Base-by-base conservation (phyloP, 1,140 invertebrate species). In the Akabosia matsudoensis region DNA sequence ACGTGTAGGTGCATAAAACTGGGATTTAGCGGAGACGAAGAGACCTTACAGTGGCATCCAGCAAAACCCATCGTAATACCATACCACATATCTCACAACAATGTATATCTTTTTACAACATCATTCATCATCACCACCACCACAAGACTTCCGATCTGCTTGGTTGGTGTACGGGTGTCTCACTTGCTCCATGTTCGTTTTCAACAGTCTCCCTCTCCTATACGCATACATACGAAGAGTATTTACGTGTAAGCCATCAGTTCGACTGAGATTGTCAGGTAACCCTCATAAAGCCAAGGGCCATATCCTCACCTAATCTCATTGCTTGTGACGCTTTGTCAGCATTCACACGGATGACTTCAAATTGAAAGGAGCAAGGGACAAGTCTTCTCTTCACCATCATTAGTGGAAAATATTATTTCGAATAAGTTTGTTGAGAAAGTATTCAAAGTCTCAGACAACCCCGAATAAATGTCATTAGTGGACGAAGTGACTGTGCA, bases 241-340 rank as follows among this genome's bases (percentile, higher is more conserved):
- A 61, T 22, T 22, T 22, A 61, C 24, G n/a, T 7, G 24, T 24
- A 61, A 13, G 24, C 54, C 13, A 24, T 24, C 54, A 61, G 54
- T 61, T 14, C 24, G 54, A 24, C 24, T 24, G 24, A 16, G 54
- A 10, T 61, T 61, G 24, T 61, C 54, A 61, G 54, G 54, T 14
- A 61, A 24, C 54, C 54, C 54, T 61, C 7, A 13, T n/a, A 61
- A 61, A 61, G 54, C 54, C 54, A 61, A 61, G 54, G 54, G 24
- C 54, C 54, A 61, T 22, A 61, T n/a, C 24, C 13, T 61, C 37
- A 10, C 4, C 24, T 61, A 61, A 61, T 61, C 54, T 61, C 54
- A 61, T 61, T 61, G 54, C 24, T 61, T 7, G 14, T 61, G 54
- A 61, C 54, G 24, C 54, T 61, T 61, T 61, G 24, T 61, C 54